Evolutionary conservation across 2,113 vertebrate genomes (phyloP).

Genomic region (Halcyon malimbica): DNA sequence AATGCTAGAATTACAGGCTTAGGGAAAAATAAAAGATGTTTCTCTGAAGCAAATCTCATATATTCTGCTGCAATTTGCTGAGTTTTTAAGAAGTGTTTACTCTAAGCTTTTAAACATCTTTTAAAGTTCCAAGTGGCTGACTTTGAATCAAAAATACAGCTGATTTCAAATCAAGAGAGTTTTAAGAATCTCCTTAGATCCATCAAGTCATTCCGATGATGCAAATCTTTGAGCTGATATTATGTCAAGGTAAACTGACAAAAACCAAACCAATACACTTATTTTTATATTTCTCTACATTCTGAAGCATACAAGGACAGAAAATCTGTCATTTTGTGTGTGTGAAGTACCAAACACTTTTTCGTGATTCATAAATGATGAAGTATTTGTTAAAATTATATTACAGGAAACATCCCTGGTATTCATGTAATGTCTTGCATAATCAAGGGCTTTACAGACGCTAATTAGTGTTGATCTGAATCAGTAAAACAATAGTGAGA

Average conservation of each 20-base stretch:
- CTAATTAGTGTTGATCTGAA: conserved; percentile 36
- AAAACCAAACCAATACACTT: not conserved
- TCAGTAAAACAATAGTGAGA: not conserved
- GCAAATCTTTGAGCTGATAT: not conserved
- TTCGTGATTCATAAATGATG: conserved; percentile 5
- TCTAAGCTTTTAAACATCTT: not conserved
- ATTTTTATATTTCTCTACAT: not conserved
- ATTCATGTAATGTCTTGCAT: not conserved
- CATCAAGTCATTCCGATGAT: not conserved
- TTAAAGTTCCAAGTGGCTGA: not conserved
- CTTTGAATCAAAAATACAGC: not conserved
- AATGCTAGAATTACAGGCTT: not conserved
- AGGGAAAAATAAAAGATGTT: conserved; percentile 13
- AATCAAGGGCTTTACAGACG: not conserved
- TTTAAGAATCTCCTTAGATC: not conserved
- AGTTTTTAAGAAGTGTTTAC: conserved; percentile 4
- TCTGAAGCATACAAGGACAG: not conserved
- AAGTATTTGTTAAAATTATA: not conserved
- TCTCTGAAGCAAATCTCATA: conserved; percentile 21
- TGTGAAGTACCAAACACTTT: not conserved
- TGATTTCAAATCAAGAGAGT: not conserved
- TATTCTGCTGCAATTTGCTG: conserved; percentile 47
- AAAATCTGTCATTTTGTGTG: not conserved
- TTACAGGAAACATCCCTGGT: not conserved
- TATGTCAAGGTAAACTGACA: not conserved